Evolutionary conservation across 2,113 vertebrate species (phyloP).

Genomic region (Callopanchax toddi): DNA sequence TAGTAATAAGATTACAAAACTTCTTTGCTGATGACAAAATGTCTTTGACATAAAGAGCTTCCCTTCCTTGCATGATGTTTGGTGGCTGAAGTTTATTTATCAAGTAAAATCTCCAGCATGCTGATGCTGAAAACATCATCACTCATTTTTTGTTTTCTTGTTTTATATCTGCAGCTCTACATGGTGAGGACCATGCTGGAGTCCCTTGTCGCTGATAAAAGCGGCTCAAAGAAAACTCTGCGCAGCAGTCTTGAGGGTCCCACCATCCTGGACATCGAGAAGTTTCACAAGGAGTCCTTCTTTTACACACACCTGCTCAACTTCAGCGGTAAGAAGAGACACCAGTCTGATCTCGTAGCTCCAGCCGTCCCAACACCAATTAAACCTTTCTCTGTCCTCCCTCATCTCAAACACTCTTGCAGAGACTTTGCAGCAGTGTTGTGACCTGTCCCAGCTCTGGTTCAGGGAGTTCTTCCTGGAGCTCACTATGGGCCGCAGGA

Average conservation of each 20-base stretch:
- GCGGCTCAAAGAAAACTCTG: constrained; percentile 97
- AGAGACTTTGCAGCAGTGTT: constrained; percentile 98
- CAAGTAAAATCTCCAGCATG: not conserved
- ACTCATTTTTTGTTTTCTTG: not conserved
- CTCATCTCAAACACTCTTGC: constrained; percentile 6
- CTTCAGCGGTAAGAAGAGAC: constrained; percentile 88
- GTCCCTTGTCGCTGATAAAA: constrained; percentile 96
- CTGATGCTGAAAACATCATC: too few species aligned
- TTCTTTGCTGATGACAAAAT: too few species aligned
- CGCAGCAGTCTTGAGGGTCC: constrained; percentile 95
- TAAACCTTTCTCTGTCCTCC: not conserved
- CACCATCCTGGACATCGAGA: constrained; percentile 95
- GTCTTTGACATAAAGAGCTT: too few species aligned
- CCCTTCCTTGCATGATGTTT: not conserved
- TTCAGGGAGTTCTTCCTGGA: constrained; percentile 99
- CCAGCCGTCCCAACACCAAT: not conserved
- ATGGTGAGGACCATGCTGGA: constrained; percentile 99
- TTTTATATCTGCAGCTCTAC: constrained; percentile 84
- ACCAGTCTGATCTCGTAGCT: not conserved
- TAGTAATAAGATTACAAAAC: too few species aligned
- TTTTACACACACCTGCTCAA: constrained; percentile 98
- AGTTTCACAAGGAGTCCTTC: constrained; percentile 98
- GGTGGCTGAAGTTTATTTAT: not conserved
- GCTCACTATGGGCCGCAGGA: constrained; percentile 97
- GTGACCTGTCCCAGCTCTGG: constrained; percentile 98